Evolutionary conservation across 1,140 invertebrate genomes (phyloP), one percentile per base, ranked within the genome.

Genomic region (Lysiphlebus fabarum): DNA sequence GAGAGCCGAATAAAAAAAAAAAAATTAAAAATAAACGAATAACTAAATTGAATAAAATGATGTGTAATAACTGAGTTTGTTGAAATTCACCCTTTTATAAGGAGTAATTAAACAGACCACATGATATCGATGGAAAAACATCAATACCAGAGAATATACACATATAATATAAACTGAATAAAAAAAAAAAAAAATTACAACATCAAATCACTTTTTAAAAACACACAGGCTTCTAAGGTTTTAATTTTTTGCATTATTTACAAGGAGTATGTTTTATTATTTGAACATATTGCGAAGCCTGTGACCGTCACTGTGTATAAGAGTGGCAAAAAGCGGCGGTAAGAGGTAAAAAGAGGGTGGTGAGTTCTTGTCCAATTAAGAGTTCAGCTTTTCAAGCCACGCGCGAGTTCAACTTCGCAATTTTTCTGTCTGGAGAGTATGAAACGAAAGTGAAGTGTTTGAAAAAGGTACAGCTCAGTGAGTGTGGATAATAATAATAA

Each of bases 281-380:
- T 69, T 73, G 64, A 63, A 67, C 66, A 73, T 75, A 76, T 75
- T 74, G 11, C 56, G 41, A 53, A 53, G 41, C 43, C 51, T 17
- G 37, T 49, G 44, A 54, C 51, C 10, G 40, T 38, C 40, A 38
- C n/a, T 40, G 26, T n/a, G n/a, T n/a, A n/a, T n/a, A n/a, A n/a
- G n/a, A n/a, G n/a, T n/a, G n/a, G n/a, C n/a, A n/a, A n/a, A n/a
- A n/a, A n/a, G n/a, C n/a, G n/a, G n/a, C n/a, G 14, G 40, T 17
- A 33, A 4, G 48, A 14, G 26, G 10, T 9, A 11, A n/a, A 34
- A 33, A 12, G 9, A 14, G 37, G 6, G 26, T 14, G 42, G 54
- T 40, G 74, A n/a, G 70, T 74, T 75, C 77, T 78, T 77, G 75
- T 77, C 73, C 74, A 78, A 77, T 78, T 78, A 77, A 76, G 71